phyloP scores from a whole-genome alignment of 2,888 invertebrate genomes.

The Drosophila cyrtoloma region DNA sequence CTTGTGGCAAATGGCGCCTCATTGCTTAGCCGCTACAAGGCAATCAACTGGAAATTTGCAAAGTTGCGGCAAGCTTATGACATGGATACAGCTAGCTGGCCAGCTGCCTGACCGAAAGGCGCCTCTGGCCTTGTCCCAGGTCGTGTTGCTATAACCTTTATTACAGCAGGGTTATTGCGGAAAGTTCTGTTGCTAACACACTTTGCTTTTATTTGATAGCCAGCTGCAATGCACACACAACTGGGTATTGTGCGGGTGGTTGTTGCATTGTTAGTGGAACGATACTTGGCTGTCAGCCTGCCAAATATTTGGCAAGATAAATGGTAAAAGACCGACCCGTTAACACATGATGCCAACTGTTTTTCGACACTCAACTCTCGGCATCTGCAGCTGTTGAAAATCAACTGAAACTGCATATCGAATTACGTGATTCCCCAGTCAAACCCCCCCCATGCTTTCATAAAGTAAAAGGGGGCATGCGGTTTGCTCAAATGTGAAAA shows the following conservation, averaged over 20 bases:
- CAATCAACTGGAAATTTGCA: constrained; percentile 49
- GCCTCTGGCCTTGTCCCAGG: background rate
- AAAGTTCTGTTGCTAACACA: constrained; percentile 6
- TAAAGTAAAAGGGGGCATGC: constrained; percentile 6
- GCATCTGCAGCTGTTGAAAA: constrained; percentile 62
- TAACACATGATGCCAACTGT: constrained; percentile 69
- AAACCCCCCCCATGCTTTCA: background rate
- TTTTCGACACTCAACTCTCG: constrained; percentile 18
- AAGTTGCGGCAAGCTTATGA: constrained; percentile 8
- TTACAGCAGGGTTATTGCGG: constrained; percentile 42
- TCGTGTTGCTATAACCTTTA: constrained; percentile 54
- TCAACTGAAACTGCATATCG: constrained; percentile 70
- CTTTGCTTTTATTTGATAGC: constrained; percentile 48
- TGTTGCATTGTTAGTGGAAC: constrained; percentile 2
- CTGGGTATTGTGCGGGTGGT: constrained; percentile 1
- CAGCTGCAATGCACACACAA: constrained; percentile 19
- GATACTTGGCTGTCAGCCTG: constrained; percentile 38
- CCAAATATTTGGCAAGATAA: constrained; percentile 54
- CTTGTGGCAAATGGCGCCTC: constrained; percentile 3
- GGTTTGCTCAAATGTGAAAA: constrained; percentile 54
- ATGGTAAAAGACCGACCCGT: constrained; percentile 53
- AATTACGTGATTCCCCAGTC: constrained; percentile 56
- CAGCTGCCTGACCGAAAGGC: background rate
- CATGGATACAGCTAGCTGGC: background rate
- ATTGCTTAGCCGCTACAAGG: constrained; percentile 16